phyloP scores from a whole-genome alignment of 2,888 invertebrate genomes.

The Hipparchia sbordonii region DNA sequence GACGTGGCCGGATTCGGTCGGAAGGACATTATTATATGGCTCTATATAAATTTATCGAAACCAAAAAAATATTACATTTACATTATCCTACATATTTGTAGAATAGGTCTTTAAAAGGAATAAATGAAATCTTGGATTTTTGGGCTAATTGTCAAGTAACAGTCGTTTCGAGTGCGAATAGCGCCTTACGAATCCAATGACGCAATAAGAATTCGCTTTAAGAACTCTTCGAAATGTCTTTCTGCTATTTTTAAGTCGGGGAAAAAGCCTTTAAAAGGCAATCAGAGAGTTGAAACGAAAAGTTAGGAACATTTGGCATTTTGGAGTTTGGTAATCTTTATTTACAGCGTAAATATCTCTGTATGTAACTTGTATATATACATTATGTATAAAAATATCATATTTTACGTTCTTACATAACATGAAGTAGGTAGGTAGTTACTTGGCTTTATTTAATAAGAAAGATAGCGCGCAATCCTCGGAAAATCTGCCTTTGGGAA shows the following conservation, averaged over 20 bases:
- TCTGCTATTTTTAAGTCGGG: constrained; percentile 62
- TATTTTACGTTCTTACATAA: neutral
- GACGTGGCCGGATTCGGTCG: too few species aligned
- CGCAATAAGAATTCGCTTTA: constrained; percentile 62
- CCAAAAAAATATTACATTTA: too few species aligned
- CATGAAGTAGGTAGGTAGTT: neutral
- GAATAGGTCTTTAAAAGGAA: neutral
- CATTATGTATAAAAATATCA: neutral
- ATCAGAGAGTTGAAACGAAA: constrained; percentile 69
- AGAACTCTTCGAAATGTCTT: constrained; percentile 60
- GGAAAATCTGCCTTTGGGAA: constrained; percentile 45
- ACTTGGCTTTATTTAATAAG: neutral
- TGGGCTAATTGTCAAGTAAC: constrained; percentile 58
- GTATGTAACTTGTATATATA: too few species aligned
- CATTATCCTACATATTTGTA: too few species aligned
- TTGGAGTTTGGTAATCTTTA: too few species aligned
- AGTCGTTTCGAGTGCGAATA: constrained; percentile 57
- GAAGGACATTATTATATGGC: too few species aligned
- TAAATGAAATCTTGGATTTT: constrained; percentile 53
- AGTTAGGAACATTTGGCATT: constrained; percentile 71
- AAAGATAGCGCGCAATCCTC: neutral
- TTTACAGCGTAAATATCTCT: too few species aligned
- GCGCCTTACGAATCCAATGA: constrained; percentile 69
- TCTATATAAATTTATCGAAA: too few species aligned
- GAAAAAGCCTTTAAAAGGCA: constrained; percentile 73